Evolutionary conservation across 2,888 invertebrate species (phyloP).

Genomic region (Apomyelois bistriatella): DNA sequence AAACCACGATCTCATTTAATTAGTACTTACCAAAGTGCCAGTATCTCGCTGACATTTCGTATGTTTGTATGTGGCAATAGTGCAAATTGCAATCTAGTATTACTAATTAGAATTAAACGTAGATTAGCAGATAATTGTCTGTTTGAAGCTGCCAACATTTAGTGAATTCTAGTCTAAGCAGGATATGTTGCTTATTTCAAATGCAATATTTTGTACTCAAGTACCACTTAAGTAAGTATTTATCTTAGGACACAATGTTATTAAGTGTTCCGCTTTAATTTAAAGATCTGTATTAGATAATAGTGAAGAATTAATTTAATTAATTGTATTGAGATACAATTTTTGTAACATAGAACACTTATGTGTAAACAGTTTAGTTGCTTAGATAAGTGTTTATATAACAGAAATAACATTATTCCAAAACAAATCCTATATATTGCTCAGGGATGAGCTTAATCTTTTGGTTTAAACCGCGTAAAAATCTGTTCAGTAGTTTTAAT

Average conservation of each 20-base stretch:
- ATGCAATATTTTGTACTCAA: constrained; percentile 7
- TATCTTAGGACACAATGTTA: constrained; percentile 2
- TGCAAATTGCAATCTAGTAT: constrained; percentile 59
- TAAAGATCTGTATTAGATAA: constrained; percentile 14
- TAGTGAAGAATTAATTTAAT: constrained; percentile 8
- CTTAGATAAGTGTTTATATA: too few species aligned
- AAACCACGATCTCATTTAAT: constrained; percentile 49
- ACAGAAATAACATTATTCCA: too few species aligned
- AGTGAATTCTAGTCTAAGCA: constrained; percentile 3
- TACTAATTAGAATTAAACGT: constrained; percentile 55
- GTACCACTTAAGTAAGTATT: constrained; percentile 5
- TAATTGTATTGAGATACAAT: too few species aligned
- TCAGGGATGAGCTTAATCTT: too few species aligned
- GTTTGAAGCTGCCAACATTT: constrained; percentile 8
- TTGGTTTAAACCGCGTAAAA: too few species aligned
- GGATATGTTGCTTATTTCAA: constrained; percentile 9
- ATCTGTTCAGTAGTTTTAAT: too few species aligned
- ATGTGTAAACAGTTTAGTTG: too few species aligned
- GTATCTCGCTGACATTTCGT: constrained; percentile 61
- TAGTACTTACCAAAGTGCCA: constrained; percentile 48
- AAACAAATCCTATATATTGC: too few species aligned
- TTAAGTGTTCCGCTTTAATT: constrained; percentile 1
- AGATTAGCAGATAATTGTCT: constrained; percentile 24
- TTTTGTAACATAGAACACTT: too few species aligned
- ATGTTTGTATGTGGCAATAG: constrained; percentile 53